Evolutionary conservation across 2,797 vertebrate species (phyloP), one percentile per base, ranked within the genome.

Genomic region (Pangasius krempfi): DNA sequence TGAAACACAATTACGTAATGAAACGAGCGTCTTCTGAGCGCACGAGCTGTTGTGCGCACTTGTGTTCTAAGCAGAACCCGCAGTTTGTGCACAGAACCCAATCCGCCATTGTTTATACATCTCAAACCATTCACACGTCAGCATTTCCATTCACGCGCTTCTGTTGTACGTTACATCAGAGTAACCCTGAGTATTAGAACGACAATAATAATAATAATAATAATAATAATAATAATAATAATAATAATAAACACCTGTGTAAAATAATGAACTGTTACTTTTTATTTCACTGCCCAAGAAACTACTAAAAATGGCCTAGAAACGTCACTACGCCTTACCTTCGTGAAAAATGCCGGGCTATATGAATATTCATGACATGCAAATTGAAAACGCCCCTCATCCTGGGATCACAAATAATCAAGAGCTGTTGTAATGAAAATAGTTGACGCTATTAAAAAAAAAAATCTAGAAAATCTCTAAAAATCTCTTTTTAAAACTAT

Each of bases 341-440:
- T 25, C 22, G 6, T 44, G 44, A n/a, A 9, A 66, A 66, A 84
- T 50, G 7, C 27, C 8, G 3, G 3, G 8, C 10, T 10, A 0
- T 66, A 66, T 84, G 8, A 66, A 84, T 83, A 64, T 83, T 83
- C 37, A 62, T 66, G 62, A 84, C 13, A 47, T 50, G 58, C 40
- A 9, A 30, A 50, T 66, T 12, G 6, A 3, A 50, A 18, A 16
- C 4, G 8, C 16, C 40, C 27, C 27, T 20, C 60, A 20, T 64
- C 13, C 8, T 4, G 16, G 13, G 22, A 0, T 62, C 0, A n/a
- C 10, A 54, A 44, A 44, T 22, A 40, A 14, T 68, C 4, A 33
- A 30, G 40, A 27, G 9, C 4, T 2, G 10, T 25, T 47, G 20
- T 73, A 73, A 75, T 27, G 22, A 72, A 72, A 33, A 18, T 70